Evolutionary conservation across 92 coral and sea anemone species (phyloP).

Genomic region (Heliopora coerulea): DNA sequence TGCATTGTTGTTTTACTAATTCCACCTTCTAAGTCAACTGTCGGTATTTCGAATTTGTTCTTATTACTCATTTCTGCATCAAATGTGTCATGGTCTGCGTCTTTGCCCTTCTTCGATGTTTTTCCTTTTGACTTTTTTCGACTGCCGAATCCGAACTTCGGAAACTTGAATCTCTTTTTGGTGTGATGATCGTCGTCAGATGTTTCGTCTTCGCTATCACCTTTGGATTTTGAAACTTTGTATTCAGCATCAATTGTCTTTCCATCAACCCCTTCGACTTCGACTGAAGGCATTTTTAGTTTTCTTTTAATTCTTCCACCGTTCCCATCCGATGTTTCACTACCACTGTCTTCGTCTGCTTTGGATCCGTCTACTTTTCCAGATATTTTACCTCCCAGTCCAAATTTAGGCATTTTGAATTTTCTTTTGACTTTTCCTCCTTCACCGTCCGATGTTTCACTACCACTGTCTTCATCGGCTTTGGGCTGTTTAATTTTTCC

Average conservation of each 20-base stretch:
- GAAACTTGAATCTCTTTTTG: not conserved
- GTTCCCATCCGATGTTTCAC: conserved; percentile 30
- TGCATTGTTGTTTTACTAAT: not conserved
- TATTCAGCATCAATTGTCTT: conserved; percentile 1
- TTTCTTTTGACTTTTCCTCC: conserved; percentile 6
- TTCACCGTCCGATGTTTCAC: conserved; percentile 26
- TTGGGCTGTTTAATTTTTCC: not conserved
- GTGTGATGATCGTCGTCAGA: conserved; percentile 21
- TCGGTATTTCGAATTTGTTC: conserved; percentile 17
- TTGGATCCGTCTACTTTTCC: not conserved
- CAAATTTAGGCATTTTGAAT: not conserved
- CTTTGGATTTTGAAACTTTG: too few relatives aligned
- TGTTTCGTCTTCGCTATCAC: conserved; percentile 9
- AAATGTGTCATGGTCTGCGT: not conserved
- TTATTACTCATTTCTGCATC: too few relatives aligned
- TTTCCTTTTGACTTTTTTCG: conserved; percentile 7
- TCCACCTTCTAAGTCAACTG: not conserved
- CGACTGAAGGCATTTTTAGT: conserved; percentile 29
- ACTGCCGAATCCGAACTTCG: not conserved
- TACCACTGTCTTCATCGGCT: not conserved
- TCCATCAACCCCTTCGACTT: conserved; percentile 5
- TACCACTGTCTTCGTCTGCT: conserved; percentile 1
- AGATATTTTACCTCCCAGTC: not conserved
- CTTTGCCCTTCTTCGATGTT: conserved; percentile 1
- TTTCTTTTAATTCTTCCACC: conserved; percentile 38